phyloP scores from a whole-genome alignment of 2,888 invertebrate species.

The Phalera bucephala region DNA sequence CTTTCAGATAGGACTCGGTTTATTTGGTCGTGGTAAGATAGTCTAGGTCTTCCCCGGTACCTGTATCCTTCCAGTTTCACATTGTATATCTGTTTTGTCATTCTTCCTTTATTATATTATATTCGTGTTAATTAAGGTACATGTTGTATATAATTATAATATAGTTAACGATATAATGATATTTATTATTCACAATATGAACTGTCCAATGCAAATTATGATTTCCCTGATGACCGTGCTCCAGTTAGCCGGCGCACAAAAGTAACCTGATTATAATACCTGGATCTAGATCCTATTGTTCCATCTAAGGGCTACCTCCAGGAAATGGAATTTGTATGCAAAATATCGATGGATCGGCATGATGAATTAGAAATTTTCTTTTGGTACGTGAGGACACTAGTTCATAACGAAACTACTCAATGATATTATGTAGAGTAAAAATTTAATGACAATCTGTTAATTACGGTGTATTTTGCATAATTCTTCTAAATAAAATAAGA shows the following conservation, averaged over 20 bases:
- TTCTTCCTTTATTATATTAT: no score
- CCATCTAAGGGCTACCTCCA: slow-evolving; percentile 46
- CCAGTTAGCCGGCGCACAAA: slow-evolving; percentile 48
- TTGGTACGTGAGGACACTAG: no score
- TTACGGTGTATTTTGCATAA: no score
- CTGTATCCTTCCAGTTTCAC: no score
- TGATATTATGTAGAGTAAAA: no score
- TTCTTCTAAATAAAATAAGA: no score
- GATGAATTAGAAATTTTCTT: slow-evolving; percentile 20
- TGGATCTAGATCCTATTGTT: slow-evolving; percentile 63
- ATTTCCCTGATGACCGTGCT: slow-evolving; percentile 37
- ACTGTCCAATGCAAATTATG: slow-evolving; percentile 34
- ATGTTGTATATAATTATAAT: background rate
- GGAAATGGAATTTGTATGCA: slow-evolving; percentile 56
- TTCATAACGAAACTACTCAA: no score
- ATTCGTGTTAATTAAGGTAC: background rate
- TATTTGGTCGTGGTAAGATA: no score
- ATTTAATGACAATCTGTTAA: no score
- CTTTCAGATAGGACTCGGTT: no score
- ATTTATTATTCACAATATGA: slow-evolving; percentile 34
- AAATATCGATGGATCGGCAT: slow-evolving; percentile 24
- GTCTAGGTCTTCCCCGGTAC: no score
- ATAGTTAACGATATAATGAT: slow-evolving; percentile 17
- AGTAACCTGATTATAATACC: slow-evolving; percentile 65
- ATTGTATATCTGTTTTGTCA: no score